phyloP scores from a whole-genome alignment of 2,888 invertebrate species.

The Phoenoteleia sp. region DNA sequence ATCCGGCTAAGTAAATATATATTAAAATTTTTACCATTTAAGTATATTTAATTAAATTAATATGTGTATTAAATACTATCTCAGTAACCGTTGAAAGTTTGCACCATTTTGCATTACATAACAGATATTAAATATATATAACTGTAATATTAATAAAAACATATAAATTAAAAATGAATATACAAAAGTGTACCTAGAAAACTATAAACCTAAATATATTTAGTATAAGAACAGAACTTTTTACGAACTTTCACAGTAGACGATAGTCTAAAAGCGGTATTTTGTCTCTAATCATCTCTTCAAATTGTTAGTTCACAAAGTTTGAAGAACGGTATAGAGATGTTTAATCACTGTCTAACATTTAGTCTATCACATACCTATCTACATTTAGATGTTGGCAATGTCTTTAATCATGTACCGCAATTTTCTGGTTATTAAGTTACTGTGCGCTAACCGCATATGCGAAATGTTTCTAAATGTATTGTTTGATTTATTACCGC shows the following conservation, averaged over 20 bases:
- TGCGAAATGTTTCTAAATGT: slow-evolving; percentile 36
- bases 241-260: not conserved
- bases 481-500: slow-evolving; percentile 8
- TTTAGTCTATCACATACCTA: slow-evolving; percentile 12
- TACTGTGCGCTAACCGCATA: slow-evolving; percentile 19
- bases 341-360: slow-evolving; percentile 17
- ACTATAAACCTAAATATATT: no score
- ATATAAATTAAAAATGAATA: no score
- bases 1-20: no score
- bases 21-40: no score
- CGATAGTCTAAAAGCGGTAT: not conserved
- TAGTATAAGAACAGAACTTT: no score
- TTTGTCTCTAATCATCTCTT: slow-evolving; percentile 16
- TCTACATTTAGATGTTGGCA: not conserved
- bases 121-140: no score
- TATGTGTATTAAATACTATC: no score
- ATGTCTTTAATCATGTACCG: slow-evolving; percentile 35
- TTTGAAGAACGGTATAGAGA: slow-evolving; percentile 21
- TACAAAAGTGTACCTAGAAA: no score
- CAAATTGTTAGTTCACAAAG: slow-evolving; percentile 31
- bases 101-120: no score
- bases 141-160: no score
- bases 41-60: no score
- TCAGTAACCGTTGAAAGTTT: no score
- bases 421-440: slow-evolving; percentile 34